These are phyloP conservation scores for Gymnodraco acuticeps DNA, from an alignment of 2,797 vertebrate genomes.

Conservation along the genomic window DNA sequence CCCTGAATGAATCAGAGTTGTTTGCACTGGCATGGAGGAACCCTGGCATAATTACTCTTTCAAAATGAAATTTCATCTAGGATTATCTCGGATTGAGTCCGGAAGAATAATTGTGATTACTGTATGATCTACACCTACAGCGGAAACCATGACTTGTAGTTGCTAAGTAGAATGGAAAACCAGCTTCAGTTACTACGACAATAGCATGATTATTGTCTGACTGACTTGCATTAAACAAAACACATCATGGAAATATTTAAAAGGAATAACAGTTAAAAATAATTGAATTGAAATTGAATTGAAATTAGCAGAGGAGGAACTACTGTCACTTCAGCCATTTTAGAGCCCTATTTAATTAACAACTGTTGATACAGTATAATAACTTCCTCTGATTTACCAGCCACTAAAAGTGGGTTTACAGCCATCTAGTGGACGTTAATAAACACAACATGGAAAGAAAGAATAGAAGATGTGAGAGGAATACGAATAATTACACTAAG, in stretches of 20 bases:
- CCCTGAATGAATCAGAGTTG: slow-evolving; percentile 33
- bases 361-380: neutral
- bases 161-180: slow-evolving; percentile 6
- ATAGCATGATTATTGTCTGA: neutral
- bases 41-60: accelerated
- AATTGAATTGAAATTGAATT: neutral
- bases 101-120: neutral
- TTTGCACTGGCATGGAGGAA: slow-evolving; percentile 4
- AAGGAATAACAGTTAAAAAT: neutral
- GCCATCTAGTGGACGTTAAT: slow-evolving; percentile 74
- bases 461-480: neutral
- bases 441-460: slow-evolving; percentile 28
- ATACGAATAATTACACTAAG: neutral
- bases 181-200: neutral
- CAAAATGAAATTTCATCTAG: neutral
- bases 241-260: neutral
- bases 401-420: slow-evolving; percentile 40
- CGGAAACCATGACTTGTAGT: neutral
- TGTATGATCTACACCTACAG: neutral
- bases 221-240: neutral
- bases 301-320: neutral
- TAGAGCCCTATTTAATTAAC: neutral
- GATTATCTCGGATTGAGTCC: neutral
- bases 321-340: slow-evolving; percentile 2
- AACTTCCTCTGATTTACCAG: slow-evolving; percentile 20